Evolutionary conservation across 2,888 invertebrate species (phyloP).

Genomic region (Drosophila mettleri): DNA sequence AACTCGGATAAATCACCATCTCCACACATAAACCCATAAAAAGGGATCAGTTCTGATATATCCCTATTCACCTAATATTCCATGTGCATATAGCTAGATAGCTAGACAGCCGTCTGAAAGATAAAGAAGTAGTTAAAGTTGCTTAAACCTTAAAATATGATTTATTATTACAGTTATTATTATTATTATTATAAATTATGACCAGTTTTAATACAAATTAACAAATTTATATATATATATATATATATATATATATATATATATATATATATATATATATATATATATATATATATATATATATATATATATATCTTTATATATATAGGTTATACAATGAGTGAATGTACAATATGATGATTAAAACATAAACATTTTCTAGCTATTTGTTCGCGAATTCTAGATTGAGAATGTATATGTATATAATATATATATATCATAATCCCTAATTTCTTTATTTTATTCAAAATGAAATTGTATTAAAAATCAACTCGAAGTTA

Average conservation of each 20-base stretch:
- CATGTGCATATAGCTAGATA: no score
- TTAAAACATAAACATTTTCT: slow-evolving; percentile 2
- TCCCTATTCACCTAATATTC: no score
- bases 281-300: slow-evolving; percentile 1
- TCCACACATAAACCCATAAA: no score
- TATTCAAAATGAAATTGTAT: no score
- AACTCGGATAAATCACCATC: no score
- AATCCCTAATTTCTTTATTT: no score
- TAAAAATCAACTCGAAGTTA: slow-evolving; percentile 20
- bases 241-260: not conserved
- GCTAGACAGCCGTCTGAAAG: not conserved
- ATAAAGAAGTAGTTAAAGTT: not conserved
- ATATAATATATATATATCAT: not conserved
- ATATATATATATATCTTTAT: no score
- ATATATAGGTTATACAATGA: not conserved
- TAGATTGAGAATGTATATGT: not conserved
- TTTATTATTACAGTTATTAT: not conserved
- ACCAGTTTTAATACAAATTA: slow-evolving; percentile 9
- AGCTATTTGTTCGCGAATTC: not conserved
- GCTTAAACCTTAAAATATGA: slow-evolving; percentile 20
- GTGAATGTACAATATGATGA: not conserved
- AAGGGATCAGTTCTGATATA: no score
- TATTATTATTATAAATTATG: slow-evolving; percentile 4
- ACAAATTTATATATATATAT: slow-evolving; percentile 8
- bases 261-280: not conserved